Conservation (phyloP, 2,797 vertebrate genomes). For the Pachyuromys duprasi region DNA sequence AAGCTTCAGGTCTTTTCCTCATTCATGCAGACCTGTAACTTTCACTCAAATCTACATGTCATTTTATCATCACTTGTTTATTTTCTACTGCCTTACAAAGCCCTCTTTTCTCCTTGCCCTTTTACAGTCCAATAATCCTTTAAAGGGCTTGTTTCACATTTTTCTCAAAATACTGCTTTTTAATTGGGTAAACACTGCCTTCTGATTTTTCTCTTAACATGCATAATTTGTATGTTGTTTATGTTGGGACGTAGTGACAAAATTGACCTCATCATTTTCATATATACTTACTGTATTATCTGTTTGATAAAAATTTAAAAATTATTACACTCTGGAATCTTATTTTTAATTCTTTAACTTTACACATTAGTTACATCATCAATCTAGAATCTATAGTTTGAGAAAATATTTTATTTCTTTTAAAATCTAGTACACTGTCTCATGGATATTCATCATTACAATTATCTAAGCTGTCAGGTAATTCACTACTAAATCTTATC, state of each 20-base stretch:
- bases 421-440: not conserved
- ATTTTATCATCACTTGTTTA: not conserved
- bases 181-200: not conserved
- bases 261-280: not conserved
- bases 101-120: not conserved
- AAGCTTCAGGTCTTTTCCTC: not conserved
- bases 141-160: not conserved
- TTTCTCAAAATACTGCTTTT: not conserved
- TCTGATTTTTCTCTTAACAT: not conserved
- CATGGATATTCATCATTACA: not conserved
- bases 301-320: not conserved
- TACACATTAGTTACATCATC: not conserved
- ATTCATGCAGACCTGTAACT: not conserved
- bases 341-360: not conserved
- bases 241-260: not conserved
- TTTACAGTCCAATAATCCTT: not conserved
- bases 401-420: not conserved
- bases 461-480: not conserved
- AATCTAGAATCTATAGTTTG: not conserved
- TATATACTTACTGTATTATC: not conserved
- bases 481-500: not conserved
- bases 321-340: not conserved
- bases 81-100: not conserved
- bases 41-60: not conserved
- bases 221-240: not conserved